Conservation (phyloP, 2,113 vertebrate genomes). For the Nibea coibor region DNA sequence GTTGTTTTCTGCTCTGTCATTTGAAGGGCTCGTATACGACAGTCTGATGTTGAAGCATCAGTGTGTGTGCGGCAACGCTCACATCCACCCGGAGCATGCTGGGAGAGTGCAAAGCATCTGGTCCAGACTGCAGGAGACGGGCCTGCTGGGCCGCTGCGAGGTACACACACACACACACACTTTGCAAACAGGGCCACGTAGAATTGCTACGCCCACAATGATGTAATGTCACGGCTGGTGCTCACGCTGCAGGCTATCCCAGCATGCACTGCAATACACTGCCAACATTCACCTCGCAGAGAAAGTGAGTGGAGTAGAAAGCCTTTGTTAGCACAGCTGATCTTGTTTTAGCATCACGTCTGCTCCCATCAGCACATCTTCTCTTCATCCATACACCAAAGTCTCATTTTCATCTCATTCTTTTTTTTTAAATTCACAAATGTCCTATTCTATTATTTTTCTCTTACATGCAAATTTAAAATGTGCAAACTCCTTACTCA, state of each 20-base stretch:
- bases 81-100: slow-evolving; percentile 80
- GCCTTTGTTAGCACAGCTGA: neutral
- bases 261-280: slow-evolving; percentile 17
- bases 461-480: slow-evolving; percentile 4
- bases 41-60: slow-evolving; percentile 81
- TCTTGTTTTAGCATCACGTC: neutral
- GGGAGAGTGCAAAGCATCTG: slow-evolving; percentile 81
- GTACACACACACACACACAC: slow-evolving; percentile 42
- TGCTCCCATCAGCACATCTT: neutral
- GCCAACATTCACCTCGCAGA: neutral
- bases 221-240: neutral
- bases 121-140: slow-evolving; percentile 79
- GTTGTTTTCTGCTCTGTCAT: neutral
- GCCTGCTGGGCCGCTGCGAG: slow-evolving; percentile 76
- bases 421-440: neutral
- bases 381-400: neutral
- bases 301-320: neutral
- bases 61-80: slow-evolving; percentile 80
- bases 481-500: slow-evolving; percentile 12
- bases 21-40: slow-evolving; percentile 75
- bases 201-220: neutral
- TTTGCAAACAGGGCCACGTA: neutral
- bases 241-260: slow-evolving; percentile 14
- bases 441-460: neutral
- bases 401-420: neutral